These are phyloP conservation scores for Drosophila watanabei DNA, from an alignment of 1,140 invertebrate genomes.

Conservation along the genomic window DNA sequence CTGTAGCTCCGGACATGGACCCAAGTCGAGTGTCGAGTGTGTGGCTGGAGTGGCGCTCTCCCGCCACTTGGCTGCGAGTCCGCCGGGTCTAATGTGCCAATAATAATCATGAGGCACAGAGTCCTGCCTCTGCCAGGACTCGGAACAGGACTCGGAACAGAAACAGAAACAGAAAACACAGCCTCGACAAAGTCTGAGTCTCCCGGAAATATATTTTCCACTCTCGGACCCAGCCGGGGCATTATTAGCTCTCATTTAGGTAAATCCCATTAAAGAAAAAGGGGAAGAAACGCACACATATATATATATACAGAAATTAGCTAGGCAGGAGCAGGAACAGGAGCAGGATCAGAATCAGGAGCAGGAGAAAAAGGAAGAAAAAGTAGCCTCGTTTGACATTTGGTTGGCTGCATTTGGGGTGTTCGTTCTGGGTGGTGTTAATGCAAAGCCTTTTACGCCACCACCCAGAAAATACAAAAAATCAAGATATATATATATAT, in stretches of 20 bases:
- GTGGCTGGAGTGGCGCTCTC: slow-evolving; percentile 76
- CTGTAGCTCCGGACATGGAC: slow-evolving; percentile 27
- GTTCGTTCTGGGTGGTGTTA: slow-evolving; percentile 72
- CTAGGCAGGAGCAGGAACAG: background rate
- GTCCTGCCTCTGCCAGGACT: too few relatives aligned
- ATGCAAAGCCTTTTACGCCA: slow-evolving; percentile 67
- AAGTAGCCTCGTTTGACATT: slow-evolving; percentile 64
- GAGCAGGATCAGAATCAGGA: background rate
- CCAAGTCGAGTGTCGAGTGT: slow-evolving; percentile 72
- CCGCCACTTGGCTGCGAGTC: slow-evolving; percentile 67
- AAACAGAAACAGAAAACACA: slow-evolving; percentile 13
- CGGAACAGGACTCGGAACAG: slow-evolving; percentile 4
- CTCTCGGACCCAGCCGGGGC: slow-evolving; percentile 47
- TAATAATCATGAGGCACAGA: slow-evolving; percentile 76
- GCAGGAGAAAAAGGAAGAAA: slow-evolving; percentile 16
- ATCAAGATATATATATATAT: background rate
- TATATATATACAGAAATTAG: slow-evolving; percentile 15
- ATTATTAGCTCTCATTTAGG: slow-evolving; percentile 83
- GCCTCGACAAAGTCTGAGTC: slow-evolving; percentile 60
- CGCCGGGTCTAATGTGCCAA: slow-evolving; percentile 77
- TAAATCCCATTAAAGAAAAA: slow-evolving; percentile 73
- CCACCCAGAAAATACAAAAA: slow-evolving; percentile 27
- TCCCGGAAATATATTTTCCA: slow-evolving; percentile 79
- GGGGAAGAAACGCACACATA: slow-evolving; percentile 15
- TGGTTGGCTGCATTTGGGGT: slow-evolving; percentile 73